These are phyloP conservation scores for Drosophila bifasciata DNA, from an alignment of 1,140 invertebrate genomes.

Conservation along the genomic window DNA sequence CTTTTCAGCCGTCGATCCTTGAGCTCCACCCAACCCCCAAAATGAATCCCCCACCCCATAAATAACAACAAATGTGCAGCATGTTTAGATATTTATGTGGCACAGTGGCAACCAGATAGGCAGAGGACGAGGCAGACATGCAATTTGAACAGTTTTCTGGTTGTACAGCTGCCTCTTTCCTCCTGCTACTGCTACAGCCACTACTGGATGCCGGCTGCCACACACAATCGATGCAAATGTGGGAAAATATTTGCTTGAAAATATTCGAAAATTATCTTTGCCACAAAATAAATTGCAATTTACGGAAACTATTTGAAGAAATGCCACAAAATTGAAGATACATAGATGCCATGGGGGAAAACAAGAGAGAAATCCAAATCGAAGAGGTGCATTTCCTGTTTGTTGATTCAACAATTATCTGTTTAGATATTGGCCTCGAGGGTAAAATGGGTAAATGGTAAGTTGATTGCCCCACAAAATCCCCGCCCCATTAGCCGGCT, in stretches of 20 bases:
- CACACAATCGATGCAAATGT: slow-evolving; percentile 55
- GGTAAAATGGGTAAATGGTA: slow-evolving; percentile 17
- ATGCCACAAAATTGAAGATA: slow-evolving; percentile 27
- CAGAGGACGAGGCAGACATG: slow-evolving; percentile 36
- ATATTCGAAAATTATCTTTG: slow-evolving; percentile 42
- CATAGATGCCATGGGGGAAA: neutral
- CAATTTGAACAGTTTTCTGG: slow-evolving; percentile 55
- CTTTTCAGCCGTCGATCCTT: neutral
- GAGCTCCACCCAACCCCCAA: neutral
- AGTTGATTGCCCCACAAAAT: slow-evolving; percentile 5
- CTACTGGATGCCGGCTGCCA: too few relatives aligned
- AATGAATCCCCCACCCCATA: slow-evolving; percentile 17
- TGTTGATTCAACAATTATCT: slow-evolving; percentile 28
- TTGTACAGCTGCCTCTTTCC: slow-evolving; percentile 23
- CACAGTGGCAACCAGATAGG: slow-evolving; percentile 36
- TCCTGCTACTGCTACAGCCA: neutral
- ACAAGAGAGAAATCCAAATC: slow-evolving; percentile 1
- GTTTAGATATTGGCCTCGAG: slow-evolving; percentile 7
- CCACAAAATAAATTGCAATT: slow-evolving; percentile 39
- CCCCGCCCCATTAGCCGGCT: slow-evolving; percentile 13
- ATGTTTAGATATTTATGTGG: slow-evolving; percentile 58
- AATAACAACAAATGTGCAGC: slow-evolving; percentile 42
- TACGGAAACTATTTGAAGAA: slow-evolving; percentile 18
- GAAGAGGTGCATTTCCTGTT: slow-evolving; percentile 4
- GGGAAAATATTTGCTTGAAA: slow-evolving; percentile 58